phyloP scores from a whole-genome alignment of 2,797 vertebrate species.

The Parauchenoglanis punctatus region DNA sequence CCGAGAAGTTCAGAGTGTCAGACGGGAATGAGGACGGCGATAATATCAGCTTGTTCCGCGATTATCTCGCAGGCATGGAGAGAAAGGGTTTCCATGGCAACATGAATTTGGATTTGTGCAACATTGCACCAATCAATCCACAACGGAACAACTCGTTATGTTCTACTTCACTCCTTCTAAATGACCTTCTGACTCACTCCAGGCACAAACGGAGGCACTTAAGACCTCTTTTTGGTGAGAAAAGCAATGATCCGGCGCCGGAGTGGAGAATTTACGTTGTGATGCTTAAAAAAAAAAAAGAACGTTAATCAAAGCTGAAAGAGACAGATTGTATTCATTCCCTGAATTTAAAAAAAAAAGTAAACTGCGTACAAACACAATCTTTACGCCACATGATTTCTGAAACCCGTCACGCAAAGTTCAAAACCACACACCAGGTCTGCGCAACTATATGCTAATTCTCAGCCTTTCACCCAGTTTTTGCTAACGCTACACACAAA shows the following conservation, averaged over 20 bases:
- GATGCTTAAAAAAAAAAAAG: not conserved
- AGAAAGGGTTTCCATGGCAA: slow-evolving; percentile 8
- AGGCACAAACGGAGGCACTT: not conserved
- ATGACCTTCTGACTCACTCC: not conserved
- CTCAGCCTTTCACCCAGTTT: too few species aligned
- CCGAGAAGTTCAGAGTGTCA: not conserved
- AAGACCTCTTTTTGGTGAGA: not conserved
- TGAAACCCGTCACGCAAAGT: too few species aligned
- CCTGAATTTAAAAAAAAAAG: too few species aligned
- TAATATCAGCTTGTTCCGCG: not conserved
- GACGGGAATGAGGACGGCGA: not conserved
- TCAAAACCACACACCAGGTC: too few species aligned
- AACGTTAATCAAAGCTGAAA: not conserved
- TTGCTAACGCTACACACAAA: too few species aligned
- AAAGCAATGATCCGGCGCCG: not conserved
- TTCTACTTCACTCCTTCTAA: not conserved
- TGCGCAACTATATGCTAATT: too few species aligned
- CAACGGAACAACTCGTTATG: not conserved
- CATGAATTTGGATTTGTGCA: slow-evolving; percentile 6
- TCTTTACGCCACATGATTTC: too few species aligned
- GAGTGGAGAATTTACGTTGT: not conserved
- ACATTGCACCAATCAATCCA: slow-evolving; percentile 11
- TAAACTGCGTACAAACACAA: too few species aligned
- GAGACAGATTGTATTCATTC: not conserved
- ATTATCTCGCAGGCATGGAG: not conserved